Evolutionary conservation across 2,113 vertebrate genomes (phyloP).

Genomic region (Phylloscopus whistleri): DNA sequence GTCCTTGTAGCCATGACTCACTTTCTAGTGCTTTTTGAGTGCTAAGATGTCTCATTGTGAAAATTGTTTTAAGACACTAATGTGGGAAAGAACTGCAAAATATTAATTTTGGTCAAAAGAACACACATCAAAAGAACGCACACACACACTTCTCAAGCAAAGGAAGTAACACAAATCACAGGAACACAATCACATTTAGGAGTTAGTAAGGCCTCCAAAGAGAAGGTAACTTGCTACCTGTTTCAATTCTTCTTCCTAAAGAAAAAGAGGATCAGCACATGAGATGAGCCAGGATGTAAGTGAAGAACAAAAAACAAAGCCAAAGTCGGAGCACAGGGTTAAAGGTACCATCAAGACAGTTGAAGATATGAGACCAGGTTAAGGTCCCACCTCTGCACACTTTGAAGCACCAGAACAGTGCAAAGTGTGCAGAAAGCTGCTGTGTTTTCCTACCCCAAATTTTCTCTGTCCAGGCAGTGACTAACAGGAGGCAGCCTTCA

Average conservation of each 20-base stretch:
- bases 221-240: conserved; percentile 82
- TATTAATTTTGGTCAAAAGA: conserved; percentile 66
- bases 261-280: conserved; percentile 75
- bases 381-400: background rate
- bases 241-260: conserved; percentile 90
- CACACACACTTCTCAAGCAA: conserved; percentile 71
- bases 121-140: background rate
- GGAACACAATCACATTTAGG: conserved; percentile 48
- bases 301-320: conserved; percentile 9
- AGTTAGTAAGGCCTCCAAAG: conserved; percentile 72
- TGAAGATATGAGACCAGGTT: background rate
- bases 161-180: conserved; percentile 57
- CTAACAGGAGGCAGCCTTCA: background rate
- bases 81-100: conserved; percentile 29
- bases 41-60: background rate
- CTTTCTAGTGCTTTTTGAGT: background rate
- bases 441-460: background rate
- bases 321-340: background rate
- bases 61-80: background rate
- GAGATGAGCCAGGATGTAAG: conserved; percentile 54
- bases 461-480: background rate
- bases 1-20: background rate
- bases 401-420: background rate
- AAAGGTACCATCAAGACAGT: background rate
- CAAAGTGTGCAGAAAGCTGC: background rate